These are phyloP conservation scores for Bombus vancouverensis DNA, from an alignment of 1,140 invertebrate genomes.

Conservation along the genomic window DNA sequence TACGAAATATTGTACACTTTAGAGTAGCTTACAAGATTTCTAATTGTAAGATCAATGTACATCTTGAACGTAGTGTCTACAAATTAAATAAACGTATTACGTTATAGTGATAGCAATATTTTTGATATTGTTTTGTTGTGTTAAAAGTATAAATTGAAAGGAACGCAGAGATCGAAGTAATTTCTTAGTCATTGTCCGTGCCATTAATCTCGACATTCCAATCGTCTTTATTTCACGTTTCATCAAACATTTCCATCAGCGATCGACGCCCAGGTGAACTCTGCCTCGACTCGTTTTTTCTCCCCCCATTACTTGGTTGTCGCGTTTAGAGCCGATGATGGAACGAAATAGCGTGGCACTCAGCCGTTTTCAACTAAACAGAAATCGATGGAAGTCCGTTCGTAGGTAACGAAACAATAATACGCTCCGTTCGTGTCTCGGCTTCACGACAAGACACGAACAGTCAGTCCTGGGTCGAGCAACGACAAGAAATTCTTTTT, in stretches of 20 bases:
- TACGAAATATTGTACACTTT: too few relatives aligned
- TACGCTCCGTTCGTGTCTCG: not conserved
- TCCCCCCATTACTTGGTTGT: not conserved
- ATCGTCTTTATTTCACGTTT: not conserved
- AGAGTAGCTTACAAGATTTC: not conserved
- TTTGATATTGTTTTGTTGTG: too few relatives aligned
- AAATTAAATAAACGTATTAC: too few relatives aligned
- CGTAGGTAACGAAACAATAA: conserved; percentile 21
- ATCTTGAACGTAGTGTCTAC: too few relatives aligned
- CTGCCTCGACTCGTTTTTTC: not conserved
- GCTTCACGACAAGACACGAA: not conserved
- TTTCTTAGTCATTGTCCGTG: not conserved
- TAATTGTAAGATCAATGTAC: not conserved
- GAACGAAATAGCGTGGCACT: not conserved
- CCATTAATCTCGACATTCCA: not conserved
- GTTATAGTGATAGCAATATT: too few relatives aligned
- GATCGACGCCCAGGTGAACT: not conserved
- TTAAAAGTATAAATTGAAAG: too few relatives aligned
- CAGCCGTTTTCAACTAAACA: not conserved
- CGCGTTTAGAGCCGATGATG: not conserved
- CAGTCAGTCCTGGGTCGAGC: not conserved
- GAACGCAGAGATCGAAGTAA: not conserved
- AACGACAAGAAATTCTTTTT: conserved; percentile 33
- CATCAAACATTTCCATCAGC: conserved; percentile 3
- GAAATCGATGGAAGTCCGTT: conserved; percentile 15